phyloP scores from a whole-genome alignment of 2,888 invertebrate genomes.

The Zelleria hepariella region DNA sequence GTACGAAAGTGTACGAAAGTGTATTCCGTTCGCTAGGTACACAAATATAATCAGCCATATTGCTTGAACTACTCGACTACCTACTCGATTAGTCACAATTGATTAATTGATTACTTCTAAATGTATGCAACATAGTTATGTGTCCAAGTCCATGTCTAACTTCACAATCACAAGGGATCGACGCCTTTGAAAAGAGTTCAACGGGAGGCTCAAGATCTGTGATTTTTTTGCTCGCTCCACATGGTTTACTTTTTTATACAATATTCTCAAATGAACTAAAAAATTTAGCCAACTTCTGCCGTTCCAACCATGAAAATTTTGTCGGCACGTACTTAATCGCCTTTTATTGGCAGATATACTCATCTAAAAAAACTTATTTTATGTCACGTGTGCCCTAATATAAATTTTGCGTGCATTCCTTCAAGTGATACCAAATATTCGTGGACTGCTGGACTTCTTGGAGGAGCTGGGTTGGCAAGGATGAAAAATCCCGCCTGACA shows the following conservation, averaged over 20 bases:
- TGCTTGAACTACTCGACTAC: neutral
- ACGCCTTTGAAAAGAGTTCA: conserved; percentile 24
- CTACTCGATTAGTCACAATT: neutral
- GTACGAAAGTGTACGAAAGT: neutral
- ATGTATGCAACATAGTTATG: neutral
- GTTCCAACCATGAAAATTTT: too few species aligned
- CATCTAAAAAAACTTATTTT: too few species aligned
- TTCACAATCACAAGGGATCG: neutral
- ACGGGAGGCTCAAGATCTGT: conserved; percentile 13
- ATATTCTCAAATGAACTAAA: too few species aligned
- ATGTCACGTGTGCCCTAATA: too few species aligned
- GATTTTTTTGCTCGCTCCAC: neutral
- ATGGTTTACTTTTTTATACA: neutral
- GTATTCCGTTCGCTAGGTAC: neutral
- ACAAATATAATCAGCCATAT: neutral
- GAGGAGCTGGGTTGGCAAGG: too few species aligned
- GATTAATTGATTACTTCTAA: neutral
- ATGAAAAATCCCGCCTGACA: too few species aligned
- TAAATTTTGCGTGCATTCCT: too few species aligned
- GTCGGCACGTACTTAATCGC: too few species aligned
- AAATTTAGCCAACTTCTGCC: too few species aligned
- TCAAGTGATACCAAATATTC: too few species aligned
- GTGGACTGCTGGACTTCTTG: too few species aligned
- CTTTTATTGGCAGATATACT: too few species aligned
- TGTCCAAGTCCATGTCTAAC: neutral